Conservation (phyloP, 1,140 invertebrate species). For the Aphelenchoides fujianensis region DNA sequence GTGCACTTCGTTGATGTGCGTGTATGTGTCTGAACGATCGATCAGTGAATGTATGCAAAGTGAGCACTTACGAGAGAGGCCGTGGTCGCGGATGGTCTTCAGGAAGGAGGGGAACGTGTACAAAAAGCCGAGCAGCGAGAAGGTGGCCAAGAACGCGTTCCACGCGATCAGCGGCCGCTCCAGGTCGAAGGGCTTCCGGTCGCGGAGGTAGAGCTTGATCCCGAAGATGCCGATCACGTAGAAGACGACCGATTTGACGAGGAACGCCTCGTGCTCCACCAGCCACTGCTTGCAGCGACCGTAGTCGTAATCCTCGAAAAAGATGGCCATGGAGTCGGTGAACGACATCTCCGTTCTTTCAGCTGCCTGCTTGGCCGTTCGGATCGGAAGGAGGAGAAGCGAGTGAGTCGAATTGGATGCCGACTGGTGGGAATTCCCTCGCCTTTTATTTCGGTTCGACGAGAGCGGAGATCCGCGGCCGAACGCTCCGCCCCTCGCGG, state of each 20-base stretch:
- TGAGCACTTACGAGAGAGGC: conserved; percentile 30
- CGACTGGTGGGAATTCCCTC: too few relatives aligned
- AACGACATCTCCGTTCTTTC: too few relatives aligned
- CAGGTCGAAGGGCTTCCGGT: conserved; percentile 33
- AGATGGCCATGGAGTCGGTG: conserved; percentile 21
- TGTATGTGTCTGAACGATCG: conserved; percentile 48
- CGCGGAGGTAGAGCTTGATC: conserved; percentile 41
- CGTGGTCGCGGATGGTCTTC: conserved; percentile 29
- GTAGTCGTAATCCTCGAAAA: conserved; percentile 45
- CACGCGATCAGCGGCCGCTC: conserved; percentile 25
- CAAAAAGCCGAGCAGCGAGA: conserved; percentile 44
- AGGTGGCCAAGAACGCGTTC: conserved; percentile 35
- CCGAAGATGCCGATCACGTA: conserved; percentile 73
- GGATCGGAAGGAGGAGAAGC: too few relatives aligned
- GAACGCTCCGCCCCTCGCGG: too few relatives aligned
- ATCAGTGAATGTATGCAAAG: conserved; percentile 31
- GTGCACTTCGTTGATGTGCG: conserved; percentile 41
- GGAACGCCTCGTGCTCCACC: conserved; percentile 38
- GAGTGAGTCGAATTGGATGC: too few relatives aligned
- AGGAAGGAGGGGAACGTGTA: conserved; percentile 44
- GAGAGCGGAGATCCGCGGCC: too few relatives aligned
- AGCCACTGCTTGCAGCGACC: conserved; percentile 38
- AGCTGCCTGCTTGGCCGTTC: too few relatives aligned
- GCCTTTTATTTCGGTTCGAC: too few relatives aligned
- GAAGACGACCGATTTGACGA: conserved; percentile 66